Base-by-base conservation (phyloP, 2,797 vertebrate genomes). In the Lepilemur ruficaudatus region DNA sequence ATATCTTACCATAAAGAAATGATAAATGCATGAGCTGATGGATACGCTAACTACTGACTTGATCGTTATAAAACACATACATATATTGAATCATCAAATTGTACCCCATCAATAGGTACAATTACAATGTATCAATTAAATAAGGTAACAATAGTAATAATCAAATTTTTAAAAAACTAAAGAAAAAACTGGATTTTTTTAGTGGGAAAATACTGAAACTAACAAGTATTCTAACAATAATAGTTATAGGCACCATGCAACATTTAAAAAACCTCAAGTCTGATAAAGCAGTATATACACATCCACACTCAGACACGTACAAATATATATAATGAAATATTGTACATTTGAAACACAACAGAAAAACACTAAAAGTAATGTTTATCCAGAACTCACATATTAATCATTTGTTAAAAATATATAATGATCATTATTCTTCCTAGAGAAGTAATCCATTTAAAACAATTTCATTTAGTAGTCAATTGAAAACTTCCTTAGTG, bases 341-440 rank as follows among this genome's bases (percentile, higher is more conserved):
- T 70, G 28, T 50, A 28, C 22, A 48, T 50, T 48, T 25, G 28
- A 90, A 85, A 73, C 35, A 83, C 14, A 86, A 55, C 11, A 65
- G 63, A n/a, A 65, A 87, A 55, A 32, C 28, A 80, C 30, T n/a
- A 52, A 43, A 88, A 87, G 32, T 52, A 67, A 43, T 30, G 22
- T 55, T 78, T 95, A 32, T 30, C 17, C 18, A 88, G 46, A 67
- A 57, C 61, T 83, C 30, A 78, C 7, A 67, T 48, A 92, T 70
- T 83, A 83, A 72, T 83, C 72, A 87, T 61, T 76, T 32, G 65
- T 43, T 83, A 91, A 92, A 95, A 93, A 65, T 52, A 52, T 18
- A 52, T 88, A 46, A 75, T 46, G 55, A 73, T 69, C 41, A 89
- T 59, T 46, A 63, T 65, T 43, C 25, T 79, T 59, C 35, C 11